These are phyloP conservation scores for Anthophora plumipes DNA, from an alignment of 2,888 invertebrate species.

Conservation along the genomic window DNA sequence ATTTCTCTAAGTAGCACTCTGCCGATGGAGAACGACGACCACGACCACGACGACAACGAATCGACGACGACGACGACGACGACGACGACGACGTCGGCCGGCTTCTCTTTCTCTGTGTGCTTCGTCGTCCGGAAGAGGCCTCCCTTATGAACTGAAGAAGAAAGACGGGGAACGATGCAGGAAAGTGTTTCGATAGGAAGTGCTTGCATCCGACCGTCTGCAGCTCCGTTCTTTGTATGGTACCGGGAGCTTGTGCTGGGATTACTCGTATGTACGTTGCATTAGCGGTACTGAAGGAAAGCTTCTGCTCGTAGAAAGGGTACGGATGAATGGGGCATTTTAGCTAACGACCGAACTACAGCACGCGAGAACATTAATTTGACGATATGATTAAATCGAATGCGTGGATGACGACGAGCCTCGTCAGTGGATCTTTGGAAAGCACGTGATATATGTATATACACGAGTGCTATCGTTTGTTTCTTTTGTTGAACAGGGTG, in stretches of 20 bases:
- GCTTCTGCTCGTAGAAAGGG: constrained; percentile 30
- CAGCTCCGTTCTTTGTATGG: constrained; percentile 52
- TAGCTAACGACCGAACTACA: constrained; percentile 46
- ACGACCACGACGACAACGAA: constrained; percentile 8
- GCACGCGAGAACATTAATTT: constrained; percentile 28
- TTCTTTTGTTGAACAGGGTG: too few relatives aligned
- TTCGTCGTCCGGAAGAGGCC: constrained; percentile 57
- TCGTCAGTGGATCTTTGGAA: neutral
- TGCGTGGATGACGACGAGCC: constrained; percentile 1
- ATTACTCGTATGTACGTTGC: constrained; percentile 57
- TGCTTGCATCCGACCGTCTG: constrained; percentile 44
- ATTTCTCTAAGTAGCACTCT: constrained; percentile 84
- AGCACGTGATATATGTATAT: too few relatives aligned
- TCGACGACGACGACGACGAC: constrained; percentile 23
- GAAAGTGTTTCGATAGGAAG: constrained; percentile 64
- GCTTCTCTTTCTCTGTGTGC: constrained; percentile 61
- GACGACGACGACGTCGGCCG: constrained; percentile 23
- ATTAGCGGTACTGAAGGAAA: constrained; percentile 44
- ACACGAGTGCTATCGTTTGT: too few relatives aligned
- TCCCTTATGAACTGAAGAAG: constrained; percentile 52
- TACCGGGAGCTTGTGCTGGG: constrained; percentile 33
- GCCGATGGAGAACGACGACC: constrained; percentile 75
- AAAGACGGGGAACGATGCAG: constrained; percentile 55
- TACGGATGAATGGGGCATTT: constrained; percentile 40
- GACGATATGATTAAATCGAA: constrained; percentile 33